Percentiles rank a stretch among this genome's conserved stretches.
These are phyloP conservation scores for Acanthiza pusilla DNA, from an alignment of 2,797 vertebrate genomes.

Conservation along the genomic window DNA sequence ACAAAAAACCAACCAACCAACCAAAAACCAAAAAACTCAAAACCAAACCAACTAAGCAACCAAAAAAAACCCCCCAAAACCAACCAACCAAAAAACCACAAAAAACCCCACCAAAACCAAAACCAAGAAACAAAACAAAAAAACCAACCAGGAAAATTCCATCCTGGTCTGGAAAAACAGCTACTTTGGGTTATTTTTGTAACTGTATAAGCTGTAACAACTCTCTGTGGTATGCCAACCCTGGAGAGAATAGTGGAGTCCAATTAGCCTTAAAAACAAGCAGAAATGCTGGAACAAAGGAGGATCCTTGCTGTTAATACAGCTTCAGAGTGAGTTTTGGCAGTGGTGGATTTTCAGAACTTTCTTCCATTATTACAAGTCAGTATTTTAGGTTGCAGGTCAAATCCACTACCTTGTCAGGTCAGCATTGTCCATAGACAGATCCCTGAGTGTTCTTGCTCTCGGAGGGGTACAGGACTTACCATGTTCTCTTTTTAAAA, in stretches of 20 bases:
- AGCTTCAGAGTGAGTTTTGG: not conserved
- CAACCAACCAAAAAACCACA: not conserved
- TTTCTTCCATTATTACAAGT: not conserved
- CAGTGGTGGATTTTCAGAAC: not conserved
- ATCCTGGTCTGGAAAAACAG: not conserved
- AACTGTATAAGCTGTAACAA: not conserved
- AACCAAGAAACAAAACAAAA: not conserved
- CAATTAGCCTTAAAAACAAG: not conserved
- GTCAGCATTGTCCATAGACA: not conserved
- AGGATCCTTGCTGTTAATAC: not conserved
- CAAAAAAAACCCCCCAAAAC: not conserved
- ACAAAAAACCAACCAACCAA: no score
- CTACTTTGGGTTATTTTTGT: not conserved
- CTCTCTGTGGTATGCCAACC: not conserved
- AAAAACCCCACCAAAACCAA: no score
- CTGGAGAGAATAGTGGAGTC: not conserved
- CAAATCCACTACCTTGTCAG: not conserved
- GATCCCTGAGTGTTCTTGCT: not conserved
- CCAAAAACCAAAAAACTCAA: not conserved
- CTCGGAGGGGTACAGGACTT: not conserved
- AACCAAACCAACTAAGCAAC: no score
- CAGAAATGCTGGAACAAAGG: not conserved
- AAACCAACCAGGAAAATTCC: not conserved
- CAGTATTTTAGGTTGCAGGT: not conserved
- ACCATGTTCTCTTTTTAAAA: not conserved